phyloP scores from a whole-genome alignment of 1,140 invertebrate genomes.

The Drosophila lowei region DNA sequence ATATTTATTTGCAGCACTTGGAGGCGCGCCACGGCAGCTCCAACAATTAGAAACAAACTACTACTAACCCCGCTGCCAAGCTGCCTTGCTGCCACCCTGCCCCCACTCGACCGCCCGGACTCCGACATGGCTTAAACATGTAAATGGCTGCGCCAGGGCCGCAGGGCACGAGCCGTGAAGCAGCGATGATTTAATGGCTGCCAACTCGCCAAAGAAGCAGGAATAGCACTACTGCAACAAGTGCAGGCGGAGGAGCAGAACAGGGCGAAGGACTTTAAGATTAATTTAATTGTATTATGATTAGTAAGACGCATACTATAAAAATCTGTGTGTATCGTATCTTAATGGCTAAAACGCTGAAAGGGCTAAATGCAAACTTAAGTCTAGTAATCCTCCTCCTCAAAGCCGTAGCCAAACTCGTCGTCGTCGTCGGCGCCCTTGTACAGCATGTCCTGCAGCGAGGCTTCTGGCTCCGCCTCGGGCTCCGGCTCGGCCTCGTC shows the following conservation, averaged over 20 bases:
- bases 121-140: constrained; percentile 72
- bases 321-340: constrained; percentile 7
- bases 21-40: constrained; percentile 67
- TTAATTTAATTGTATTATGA: constrained; percentile 64
- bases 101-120: background rate
- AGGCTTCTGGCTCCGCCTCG: constrained; percentile 74
- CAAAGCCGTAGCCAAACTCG: constrained; percentile 79
- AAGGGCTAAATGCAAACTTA: constrained; percentile 28
- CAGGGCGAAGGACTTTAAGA: constrained; percentile 21
- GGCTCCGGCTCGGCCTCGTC: constrained; percentile 60
- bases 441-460: constrained; percentile 80
- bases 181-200: constrained; percentile 69
- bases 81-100: background rate
- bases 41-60: constrained; percentile 72
- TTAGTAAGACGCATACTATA: constrained; percentile 35
- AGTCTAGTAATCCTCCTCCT: constrained; percentile 70
- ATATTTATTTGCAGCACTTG: constrained; percentile 79
- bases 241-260: constrained; percentile 19
- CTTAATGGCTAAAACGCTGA: constrained; percentile 31
- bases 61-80: constrained; percentile 23
- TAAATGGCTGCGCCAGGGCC: constrained; percentile 60
- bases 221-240: constrained; percentile 35
- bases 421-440: constrained; percentile 72
- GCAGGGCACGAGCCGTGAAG: constrained; percentile 17
- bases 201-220: constrained; percentile 39